Conservation (phyloP, 2,113 vertebrate species). For the Marcusenius ussheri region DNA sequence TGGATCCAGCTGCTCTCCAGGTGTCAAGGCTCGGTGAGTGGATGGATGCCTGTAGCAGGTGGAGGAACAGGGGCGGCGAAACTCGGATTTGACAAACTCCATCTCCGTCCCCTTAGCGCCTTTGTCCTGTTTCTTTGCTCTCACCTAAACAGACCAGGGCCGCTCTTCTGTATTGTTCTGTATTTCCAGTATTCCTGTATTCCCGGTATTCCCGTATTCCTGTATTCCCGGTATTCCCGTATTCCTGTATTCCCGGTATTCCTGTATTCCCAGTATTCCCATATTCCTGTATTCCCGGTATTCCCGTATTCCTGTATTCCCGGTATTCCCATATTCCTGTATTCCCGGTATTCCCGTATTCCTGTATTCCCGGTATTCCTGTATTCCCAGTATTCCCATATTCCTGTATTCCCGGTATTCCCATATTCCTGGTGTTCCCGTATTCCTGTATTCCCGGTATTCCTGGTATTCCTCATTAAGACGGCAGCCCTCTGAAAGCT, state of each 20-base stretch:
- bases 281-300: too few relatives aligned
- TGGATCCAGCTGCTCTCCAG: neutral
- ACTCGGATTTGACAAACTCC: neutral
- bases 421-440: too few relatives aligned
- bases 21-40: neutral
- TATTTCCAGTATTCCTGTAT: neutral
- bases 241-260: neutral
- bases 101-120: neutral
- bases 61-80: neutral
- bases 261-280: neutral
- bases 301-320: too few relatives aligned
- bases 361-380: too few relatives aligned
- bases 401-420: neutral
- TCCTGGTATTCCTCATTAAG: neutral
- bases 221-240: too few relatives aligned
- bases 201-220: too few relatives aligned
- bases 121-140: neutral
- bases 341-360: too few relatives aligned
- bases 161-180: neutral
- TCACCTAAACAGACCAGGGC: neutral
- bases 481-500: neutral
- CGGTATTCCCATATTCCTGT: too few relatives aligned
- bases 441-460: neutral
- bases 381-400: too few relatives aligned
- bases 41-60: neutral